A percentile compares a stretch with the other conserved stretches of the same genome.
phyloP scores from a whole-genome alignment of 2,113 vertebrate species.

The Mus musculus region GRCm39 chr11:24945001-24945500 shows the following conservation, averaged over 20 bases:
- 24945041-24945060: neutral
- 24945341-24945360: neutral
- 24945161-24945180: neutral
- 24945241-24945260: neutral
- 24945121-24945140: conserved; percentile 34
- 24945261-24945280: neutral
- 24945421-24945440: neutral
- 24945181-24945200: neutral
- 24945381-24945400: conserved; percentile 14
- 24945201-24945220: neutral
- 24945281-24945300: conserved; percentile 1
- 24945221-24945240: neutral
- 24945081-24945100: neutral
- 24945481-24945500: neutral
- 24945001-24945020: neutral
- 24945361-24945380: neutral
- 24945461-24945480: neutral
- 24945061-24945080: neutral
- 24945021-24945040: neutral
- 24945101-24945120: neutral
- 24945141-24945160: neutral
- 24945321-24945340: neutral
- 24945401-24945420: neutral
- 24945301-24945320: neutral
- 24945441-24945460: neutral